Evolutionary conservation across 2,113 vertebrate species (phyloP).

Genomic region (Zootoca vivipara): DNA sequence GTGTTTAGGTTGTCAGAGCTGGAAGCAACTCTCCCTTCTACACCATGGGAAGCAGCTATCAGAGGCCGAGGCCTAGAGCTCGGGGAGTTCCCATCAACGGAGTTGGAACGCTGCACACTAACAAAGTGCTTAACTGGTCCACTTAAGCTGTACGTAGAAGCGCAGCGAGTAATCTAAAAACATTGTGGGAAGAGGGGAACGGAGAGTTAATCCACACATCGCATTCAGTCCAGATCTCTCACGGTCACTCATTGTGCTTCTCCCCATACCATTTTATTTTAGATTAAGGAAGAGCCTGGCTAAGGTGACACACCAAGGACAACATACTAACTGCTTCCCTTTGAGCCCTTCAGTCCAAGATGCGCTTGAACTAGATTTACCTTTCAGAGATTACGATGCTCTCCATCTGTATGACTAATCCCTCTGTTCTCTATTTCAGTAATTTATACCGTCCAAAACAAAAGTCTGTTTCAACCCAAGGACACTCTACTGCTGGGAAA

Average conservation of each 20-base stretch:
- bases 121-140: conserved; percentile 75
- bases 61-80: conserved; percentile 71
- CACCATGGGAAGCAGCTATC: conserved; percentile 62
- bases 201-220: conserved; percentile 62
- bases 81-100: conserved; percentile 76
- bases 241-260: not conserved
- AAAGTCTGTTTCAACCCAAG: not conserved
- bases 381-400: not conserved
- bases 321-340: not conserved
- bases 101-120: conserved; percentile 81
- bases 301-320: not conserved
- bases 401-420: not conserved
- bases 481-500: not conserved
- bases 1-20: conserved; percentile 44
- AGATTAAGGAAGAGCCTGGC: not conserved
- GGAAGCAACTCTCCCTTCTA: conserved; percentile 61
- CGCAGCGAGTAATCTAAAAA: conserved; percentile 82
- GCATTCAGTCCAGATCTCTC: not conserved
- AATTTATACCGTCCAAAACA: not conserved
- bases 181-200: conserved; percentile 43
- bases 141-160: conserved; percentile 81
- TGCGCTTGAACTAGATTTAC: not conserved
- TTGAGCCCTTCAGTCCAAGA: not conserved
- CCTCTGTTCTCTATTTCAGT: not conserved
- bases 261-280: not conserved